Evolutionary conservation across 2,113 vertebrate species (phyloP).

Genomic region (Mionectes macconnelli): DNA sequence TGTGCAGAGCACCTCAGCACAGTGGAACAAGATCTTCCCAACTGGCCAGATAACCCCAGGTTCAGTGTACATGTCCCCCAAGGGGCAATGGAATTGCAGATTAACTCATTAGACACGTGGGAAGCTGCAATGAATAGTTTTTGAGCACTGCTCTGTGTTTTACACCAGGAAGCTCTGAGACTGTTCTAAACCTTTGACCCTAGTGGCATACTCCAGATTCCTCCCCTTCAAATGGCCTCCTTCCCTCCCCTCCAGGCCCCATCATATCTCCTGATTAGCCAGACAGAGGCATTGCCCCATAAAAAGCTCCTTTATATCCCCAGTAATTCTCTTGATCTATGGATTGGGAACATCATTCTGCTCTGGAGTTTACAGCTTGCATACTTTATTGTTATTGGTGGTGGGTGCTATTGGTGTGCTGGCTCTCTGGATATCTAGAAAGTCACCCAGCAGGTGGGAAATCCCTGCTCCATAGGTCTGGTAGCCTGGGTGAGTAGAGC

Average conservation of each 20-base stretch:
- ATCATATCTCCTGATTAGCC: not conserved
- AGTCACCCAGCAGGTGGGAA: not conserved
- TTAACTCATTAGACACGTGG: not conserved
- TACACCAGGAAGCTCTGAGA: not conserved
- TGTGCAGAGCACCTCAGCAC: not conserved
- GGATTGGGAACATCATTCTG: not conserved
- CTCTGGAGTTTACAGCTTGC: not conserved
- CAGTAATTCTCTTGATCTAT: not conserved
- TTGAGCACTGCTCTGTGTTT: not conserved
- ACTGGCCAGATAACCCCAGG: not conserved
- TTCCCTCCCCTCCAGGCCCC: not conserved
- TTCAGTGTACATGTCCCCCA: not conserved
- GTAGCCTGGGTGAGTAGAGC: not conserved
- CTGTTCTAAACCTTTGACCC: slow-evolving; percentile 23
- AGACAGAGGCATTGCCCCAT: not conserved
- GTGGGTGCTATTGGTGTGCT: not conserved
- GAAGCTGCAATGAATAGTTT: not conserved
- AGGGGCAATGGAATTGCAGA: not conserved
- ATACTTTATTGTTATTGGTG: not conserved
- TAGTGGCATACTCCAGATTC: not conserved
- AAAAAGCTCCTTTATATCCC: not conserved
- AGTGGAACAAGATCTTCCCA: not conserved
- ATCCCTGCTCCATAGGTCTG: not conserved
- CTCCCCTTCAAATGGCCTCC: not conserved
- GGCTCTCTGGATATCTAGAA: not conserved